These are phyloP conservation scores for Crocuta crocuta DNA, from an alignment of 2,113 vertebrate species.

Conservation along the genomic window DNA sequence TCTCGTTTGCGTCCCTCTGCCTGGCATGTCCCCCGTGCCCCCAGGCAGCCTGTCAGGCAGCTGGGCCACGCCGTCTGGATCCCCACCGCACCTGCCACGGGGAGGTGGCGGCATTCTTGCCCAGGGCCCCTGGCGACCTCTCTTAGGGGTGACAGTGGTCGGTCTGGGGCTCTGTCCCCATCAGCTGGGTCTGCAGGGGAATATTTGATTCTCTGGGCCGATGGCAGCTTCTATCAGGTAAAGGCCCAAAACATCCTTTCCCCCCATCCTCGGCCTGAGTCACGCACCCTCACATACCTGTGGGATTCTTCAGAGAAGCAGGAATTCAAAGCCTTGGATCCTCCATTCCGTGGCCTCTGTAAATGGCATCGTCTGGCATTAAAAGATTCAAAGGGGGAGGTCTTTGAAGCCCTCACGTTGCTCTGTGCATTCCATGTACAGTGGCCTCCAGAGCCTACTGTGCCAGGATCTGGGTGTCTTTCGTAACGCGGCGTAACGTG, in stretches of 20 bases:
- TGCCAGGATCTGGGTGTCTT: background rate
- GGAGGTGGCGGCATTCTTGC: fast-evolving
- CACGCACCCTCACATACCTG: background rate
- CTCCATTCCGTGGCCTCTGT: background rate
- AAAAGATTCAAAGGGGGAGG: background rate
- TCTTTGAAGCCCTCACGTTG: background rate
- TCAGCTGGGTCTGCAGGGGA: background rate
- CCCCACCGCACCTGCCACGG: fast-evolving
- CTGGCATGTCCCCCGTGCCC: background rate
- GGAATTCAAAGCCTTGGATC: background rate
- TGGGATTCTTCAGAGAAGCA: background rate
- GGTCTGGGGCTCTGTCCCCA: background rate
- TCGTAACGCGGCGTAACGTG: background rate
- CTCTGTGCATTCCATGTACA: background rate
- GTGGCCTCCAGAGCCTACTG: background rate
- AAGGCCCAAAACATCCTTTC: background rate
- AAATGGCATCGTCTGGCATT: background rate
- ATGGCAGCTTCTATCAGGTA: background rate
- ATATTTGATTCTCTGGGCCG: background rate
- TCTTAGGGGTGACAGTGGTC: background rate
- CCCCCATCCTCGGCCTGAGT: background rate
- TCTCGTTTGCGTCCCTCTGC: background rate
- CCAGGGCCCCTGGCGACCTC: fast-evolving
- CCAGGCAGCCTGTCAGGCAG: no score
- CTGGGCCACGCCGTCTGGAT: background rate